These are phyloP conservation scores for Cephus cinctus DNA, from an alignment of 1,140 invertebrate species.

Conservation along the genomic window DNA sequence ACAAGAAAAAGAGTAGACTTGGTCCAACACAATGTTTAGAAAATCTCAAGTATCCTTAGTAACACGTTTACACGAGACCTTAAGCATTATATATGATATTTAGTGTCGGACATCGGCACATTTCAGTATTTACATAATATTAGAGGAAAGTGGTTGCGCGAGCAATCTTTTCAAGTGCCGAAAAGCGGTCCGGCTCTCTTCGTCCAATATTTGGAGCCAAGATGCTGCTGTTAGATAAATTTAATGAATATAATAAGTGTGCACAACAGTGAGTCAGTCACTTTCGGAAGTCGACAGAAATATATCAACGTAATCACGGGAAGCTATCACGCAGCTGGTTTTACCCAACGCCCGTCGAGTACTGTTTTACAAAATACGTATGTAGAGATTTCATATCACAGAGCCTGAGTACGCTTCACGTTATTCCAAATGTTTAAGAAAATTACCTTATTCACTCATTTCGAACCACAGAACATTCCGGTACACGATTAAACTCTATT, in stretches of 20 bases:
- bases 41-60: background rate
- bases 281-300: background rate
- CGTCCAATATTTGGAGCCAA: background rate
- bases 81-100: too few relatives aligned
- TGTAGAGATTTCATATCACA: background rate
- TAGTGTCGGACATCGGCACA: background rate
- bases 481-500: conserved; percentile 5
- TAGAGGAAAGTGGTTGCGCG: background rate
- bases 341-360: background rate
- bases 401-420: background rate
- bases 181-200: background rate
- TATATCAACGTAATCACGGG: background rate
- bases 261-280: background rate
- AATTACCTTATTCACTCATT: conserved; percentile 29
- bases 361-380: background rate
- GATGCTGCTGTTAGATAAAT: background rate
- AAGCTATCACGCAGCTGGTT: background rate
- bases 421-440: background rate
- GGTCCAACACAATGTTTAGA: background rate
- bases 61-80: background rate
- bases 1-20: background rate
- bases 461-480: conserved; percentile 15
- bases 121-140: background rate
- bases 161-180: background rate
- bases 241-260: background rate